These are phyloP conservation scores for Rynchops niger DNA, from an alignment of 2,113 vertebrate genomes.

Conservation along the genomic window DNA sequence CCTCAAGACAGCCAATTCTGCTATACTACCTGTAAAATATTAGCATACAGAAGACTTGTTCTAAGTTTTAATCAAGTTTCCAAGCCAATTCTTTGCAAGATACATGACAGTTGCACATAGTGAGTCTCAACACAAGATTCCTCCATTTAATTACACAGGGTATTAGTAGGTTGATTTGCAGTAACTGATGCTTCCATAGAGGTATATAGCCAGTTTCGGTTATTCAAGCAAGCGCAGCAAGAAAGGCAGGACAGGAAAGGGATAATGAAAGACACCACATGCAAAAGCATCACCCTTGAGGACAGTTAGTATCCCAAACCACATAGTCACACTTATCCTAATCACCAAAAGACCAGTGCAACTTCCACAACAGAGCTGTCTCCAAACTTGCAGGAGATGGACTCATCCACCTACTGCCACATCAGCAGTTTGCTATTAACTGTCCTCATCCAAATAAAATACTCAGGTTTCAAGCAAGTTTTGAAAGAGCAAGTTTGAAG, in stretches of 20 bases:
- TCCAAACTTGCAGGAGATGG: background rate
- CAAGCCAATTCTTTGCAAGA: conserved; percentile 45
- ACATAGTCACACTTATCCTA: background rate
- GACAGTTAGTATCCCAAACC: conserved; percentile 52
- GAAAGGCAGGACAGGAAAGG: background rate
- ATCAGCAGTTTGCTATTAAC: conserved; percentile 34
- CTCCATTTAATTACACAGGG: background rate
- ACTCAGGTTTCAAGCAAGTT: conserved; percentile 6
- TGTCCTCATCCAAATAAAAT: conserved; percentile 30
- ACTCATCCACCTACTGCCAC: background rate
- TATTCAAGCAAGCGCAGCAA: conserved; percentile 58
- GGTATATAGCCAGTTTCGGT: conserved; percentile 41
- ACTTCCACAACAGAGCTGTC: background rate
- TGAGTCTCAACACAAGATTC: background rate
- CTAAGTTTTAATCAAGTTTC: conserved; percentile 18
- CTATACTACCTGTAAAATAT: background rate
- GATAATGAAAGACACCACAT: conserved; percentile 25
- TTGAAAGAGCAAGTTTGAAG: background rate
- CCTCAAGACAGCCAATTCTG: background rate
- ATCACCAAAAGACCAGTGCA: background rate
- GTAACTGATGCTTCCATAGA: conserved; percentile 67
- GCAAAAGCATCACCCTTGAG: background rate
- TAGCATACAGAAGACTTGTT: background rate
- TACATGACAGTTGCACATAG: conserved; percentile 27
- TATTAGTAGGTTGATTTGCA: conserved; percentile 48